Conservation (phyloP, 2,888 invertebrate genomes). For the Hyposoter dolosus region DNA sequence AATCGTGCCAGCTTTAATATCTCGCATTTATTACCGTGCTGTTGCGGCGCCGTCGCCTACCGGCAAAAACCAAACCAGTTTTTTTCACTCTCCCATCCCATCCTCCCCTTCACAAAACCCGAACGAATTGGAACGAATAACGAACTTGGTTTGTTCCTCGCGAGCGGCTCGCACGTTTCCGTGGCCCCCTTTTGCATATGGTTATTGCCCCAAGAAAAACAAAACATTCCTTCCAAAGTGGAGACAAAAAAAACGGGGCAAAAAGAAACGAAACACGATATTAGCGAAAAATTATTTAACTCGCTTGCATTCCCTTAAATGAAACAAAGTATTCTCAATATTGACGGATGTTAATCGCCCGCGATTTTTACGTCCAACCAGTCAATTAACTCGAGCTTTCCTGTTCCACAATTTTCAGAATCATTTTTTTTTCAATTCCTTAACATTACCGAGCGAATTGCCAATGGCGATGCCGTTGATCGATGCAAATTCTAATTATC, state of each 20-base stretch:
- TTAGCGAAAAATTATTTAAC: slow-evolving; percentile 12
- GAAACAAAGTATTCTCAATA: not conserved
- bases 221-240: not conserved
- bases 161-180: not conserved
- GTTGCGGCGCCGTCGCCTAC: slow-evolving; percentile 57
- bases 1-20: slow-evolving; percentile 68
- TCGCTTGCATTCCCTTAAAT: not conserved
- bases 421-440: not conserved
- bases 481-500: not conserved
- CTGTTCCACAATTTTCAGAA: not conserved
- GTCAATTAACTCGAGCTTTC: not conserved
- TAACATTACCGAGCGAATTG: not conserved
- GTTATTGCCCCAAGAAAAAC: slow-evolving; percentile 7
- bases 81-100: slow-evolving; percentile 12
- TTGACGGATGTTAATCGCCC: not conserved
- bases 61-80: slow-evolving; percentile 62
- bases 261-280: not conserved
- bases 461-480: not conserved
- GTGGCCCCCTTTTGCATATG: not conserved
- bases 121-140: slow-evolving; percentile 56
- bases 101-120: not conserved
- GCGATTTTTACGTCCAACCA: not conserved
- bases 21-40: slow-evolving; percentile 66
- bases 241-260: not conserved
- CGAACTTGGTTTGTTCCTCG: slow-evolving; percentile 37